Conservation (phyloP, 2,888 invertebrate species). For the Idaea dimidiata region DNA sequence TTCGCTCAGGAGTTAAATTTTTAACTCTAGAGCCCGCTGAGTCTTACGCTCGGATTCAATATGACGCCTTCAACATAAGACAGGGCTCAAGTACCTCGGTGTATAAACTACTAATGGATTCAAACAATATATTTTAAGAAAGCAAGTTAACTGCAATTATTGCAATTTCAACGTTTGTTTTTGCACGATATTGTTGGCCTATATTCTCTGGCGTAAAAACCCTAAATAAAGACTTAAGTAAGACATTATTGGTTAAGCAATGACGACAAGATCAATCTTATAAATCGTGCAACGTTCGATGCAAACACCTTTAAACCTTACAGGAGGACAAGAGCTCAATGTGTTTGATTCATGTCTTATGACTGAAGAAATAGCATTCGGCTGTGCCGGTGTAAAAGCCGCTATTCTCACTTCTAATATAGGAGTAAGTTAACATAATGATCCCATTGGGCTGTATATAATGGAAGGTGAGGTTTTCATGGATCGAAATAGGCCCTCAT, state of each 20-base stretch:
- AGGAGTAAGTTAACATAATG: slow-evolving; percentile 43
- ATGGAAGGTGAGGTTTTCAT: slow-evolving; percentile 20
- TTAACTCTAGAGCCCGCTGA: no score
- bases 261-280: background rate
- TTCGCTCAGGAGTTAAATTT: no score
- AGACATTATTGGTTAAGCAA: no score
- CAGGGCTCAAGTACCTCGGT: no score
- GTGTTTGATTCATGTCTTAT: slow-evolving; percentile 63
- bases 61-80: no score
- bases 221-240: background rate
- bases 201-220: no score
- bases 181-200: no score
- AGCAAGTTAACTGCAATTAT: no score
- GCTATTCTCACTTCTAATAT: slow-evolving; percentile 46
- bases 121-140: no score
- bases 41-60: no score
- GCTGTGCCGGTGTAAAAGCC: slow-evolving; percentile 81
- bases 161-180: no score
- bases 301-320: slow-evolving; percentile 30
- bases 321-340: slow-evolving; percentile 79
- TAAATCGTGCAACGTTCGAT: background rate
- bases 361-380: slow-evolving; percentile 77
- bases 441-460: slow-evolving; percentile 1
- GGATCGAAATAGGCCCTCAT: slow-evolving; percentile 7
- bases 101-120: no score